Conservation (phyloP, 2,113 vertebrate genomes). For the Myiozetetes cayanensis region DNA sequence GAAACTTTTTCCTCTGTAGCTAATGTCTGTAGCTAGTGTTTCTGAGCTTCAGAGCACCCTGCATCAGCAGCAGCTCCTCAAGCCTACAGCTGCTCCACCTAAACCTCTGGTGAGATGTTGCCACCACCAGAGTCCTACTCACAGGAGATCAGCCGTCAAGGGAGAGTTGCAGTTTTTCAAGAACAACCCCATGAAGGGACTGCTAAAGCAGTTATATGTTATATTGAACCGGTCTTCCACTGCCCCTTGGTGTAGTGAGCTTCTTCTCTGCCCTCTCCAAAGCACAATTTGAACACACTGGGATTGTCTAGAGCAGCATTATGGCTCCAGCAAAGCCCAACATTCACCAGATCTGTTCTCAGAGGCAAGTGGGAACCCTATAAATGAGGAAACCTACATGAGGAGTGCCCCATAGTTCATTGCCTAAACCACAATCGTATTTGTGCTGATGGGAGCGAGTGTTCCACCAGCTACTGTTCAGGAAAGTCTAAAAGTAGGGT, state of each 20-base stretch:
- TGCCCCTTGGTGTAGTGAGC: not conserved
- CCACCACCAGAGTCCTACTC: not conserved
- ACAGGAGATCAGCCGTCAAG: not conserved
- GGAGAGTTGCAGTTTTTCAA: not conserved
- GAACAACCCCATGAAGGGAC: not conserved
- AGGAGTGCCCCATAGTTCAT: not conserved
- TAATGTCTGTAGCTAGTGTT: not conserved
- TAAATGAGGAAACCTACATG: not conserved
- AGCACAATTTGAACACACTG: not conserved
- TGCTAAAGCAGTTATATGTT: not conserved
- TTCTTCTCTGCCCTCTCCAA: not conserved
- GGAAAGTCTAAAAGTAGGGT: not conserved
- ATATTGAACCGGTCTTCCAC: not conserved
- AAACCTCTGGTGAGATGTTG: not conserved
- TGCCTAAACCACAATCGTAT: not conserved
- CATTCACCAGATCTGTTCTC: not conserved
- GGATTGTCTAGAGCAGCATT: not conserved
- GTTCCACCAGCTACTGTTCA: not conserved
- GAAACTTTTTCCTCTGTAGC: not conserved
- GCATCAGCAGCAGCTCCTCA: rapidly evolving
- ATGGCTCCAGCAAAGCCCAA: not conserved
- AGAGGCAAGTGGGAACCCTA: not conserved
- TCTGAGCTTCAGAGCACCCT: not conserved
- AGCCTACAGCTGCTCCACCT: not conserved
- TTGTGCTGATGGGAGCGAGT: not conserved